Evolutionary conservation across 2,888 invertebrate genomes (phyloP).

Genomic region (Trichogramma evanescens): DNA sequence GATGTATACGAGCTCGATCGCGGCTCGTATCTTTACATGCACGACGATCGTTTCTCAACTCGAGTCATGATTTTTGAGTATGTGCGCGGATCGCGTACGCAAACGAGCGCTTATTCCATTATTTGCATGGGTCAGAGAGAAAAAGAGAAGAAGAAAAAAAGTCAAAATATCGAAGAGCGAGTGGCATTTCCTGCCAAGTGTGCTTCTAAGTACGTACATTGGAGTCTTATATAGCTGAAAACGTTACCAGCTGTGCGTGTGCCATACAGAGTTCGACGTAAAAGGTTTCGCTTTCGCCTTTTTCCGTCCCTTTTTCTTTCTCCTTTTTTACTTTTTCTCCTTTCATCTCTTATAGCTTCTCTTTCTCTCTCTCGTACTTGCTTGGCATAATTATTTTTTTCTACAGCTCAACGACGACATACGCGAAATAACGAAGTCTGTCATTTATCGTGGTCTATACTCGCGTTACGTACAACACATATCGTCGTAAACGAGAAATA

Average conservation of each 20-base stretch:
- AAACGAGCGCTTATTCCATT: neutral
- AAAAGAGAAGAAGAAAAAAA: neutral
- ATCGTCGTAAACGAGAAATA: neutral
- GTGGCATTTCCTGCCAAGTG: conserved; percentile 7
- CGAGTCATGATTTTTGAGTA: no score
- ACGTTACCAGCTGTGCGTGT: conserved; percentile 2
- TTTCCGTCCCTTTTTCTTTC: neutral
- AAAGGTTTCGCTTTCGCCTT: neutral
- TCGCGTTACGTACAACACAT: no score
- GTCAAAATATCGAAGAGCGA: neutral
- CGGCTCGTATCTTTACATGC: no score
- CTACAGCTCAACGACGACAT: no score
- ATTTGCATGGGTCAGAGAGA: neutral
- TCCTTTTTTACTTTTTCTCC: neutral
- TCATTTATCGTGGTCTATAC: no score
- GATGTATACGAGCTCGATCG: no score
- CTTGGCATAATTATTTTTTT: no score
- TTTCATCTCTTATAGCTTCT: neutral
- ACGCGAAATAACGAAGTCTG: no score
- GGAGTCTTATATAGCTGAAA: conserved; percentile 2
- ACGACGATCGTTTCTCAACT: no score
- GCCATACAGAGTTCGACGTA: neutral
- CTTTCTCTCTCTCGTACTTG: no score
- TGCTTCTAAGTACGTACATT: neutral
- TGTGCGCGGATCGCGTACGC: neutral